A percentile compares a stretch with the other conserved stretches of the same genome.
Evolutionary conservation across 1,140 invertebrate genomes (phyloP).

Genomic region (Holcopasites calliopsidis): DNA sequence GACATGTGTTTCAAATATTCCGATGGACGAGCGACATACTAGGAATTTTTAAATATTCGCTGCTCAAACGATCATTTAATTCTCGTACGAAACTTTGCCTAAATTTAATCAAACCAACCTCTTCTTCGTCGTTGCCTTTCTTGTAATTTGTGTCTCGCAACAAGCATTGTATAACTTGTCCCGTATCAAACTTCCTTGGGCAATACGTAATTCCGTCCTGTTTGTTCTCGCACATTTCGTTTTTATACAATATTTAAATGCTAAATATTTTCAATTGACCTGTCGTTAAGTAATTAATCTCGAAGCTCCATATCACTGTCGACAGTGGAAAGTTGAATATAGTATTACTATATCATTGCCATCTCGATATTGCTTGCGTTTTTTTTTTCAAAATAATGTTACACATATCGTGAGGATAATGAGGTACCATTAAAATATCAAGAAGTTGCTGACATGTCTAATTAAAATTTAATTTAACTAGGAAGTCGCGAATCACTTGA

Average conservation of each 20-base stretch:
- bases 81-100: neutral
- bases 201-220: neutral
- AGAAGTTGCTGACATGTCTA: neutral
- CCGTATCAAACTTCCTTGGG: neutral
- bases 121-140: neutral
- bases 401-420: too few relatives aligned
- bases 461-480: neutral
- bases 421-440: too few relatives aligned
- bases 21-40: slow-evolving; percentile 56
- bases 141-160: neutral
- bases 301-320: neutral
- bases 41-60: neutral
- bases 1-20: slow-evolving; percentile 65
- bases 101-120: slow-evolving; percentile 29
- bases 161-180: neutral
- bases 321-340: neutral
- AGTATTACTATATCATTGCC: too few relatives aligned
- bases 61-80: too few relatives aligned
- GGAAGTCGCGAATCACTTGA: slow-evolving; percentile 17
- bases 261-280: neutral
- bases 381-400: too few relatives aligned
- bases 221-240: slow-evolving; percentile 11
- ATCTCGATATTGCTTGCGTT: too few relatives aligned
- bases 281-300: neutral
- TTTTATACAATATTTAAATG: neutral